Conservation (phyloP, 1,140 invertebrate species). For the Polypedilum vanderplanki region DNA sequence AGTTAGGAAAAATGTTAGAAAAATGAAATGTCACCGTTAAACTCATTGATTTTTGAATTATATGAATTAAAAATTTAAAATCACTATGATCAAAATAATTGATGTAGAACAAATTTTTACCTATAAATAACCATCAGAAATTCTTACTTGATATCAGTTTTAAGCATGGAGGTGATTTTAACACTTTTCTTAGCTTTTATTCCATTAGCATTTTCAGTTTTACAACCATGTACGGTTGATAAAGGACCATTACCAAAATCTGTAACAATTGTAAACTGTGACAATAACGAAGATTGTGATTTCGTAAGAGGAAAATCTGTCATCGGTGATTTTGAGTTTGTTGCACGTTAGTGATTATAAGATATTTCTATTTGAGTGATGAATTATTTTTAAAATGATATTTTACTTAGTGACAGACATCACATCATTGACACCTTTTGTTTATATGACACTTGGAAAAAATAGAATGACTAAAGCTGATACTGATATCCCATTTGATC, state of each 20-base stretch:
- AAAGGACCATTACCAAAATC: not conserved
- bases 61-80: no score
- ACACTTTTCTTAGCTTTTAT: not conserved
- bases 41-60: not conserved
- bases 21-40: not conserved
- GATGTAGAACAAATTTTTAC: no score
- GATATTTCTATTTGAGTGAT: no score
- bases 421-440: not conserved
- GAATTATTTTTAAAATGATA: not conserved
- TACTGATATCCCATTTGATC: not conserved
- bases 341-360: not conserved
- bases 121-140: no score
- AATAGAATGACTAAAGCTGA: not conserved
- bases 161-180: not conserved
- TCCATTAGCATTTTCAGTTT: not conserved
- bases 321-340: not conserved
- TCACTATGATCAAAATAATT: no score
- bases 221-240: not conserved
- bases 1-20: not conserved
- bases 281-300: not conserved
- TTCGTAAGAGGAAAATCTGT: not conserved
- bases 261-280: not conserved
- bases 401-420: constrained; percentile 3
- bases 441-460: not conserved
- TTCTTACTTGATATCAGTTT: no score